Evolutionary conservation across 2,113 vertebrate species (phyloP).

Genomic region (Scolopax mira): DNA sequence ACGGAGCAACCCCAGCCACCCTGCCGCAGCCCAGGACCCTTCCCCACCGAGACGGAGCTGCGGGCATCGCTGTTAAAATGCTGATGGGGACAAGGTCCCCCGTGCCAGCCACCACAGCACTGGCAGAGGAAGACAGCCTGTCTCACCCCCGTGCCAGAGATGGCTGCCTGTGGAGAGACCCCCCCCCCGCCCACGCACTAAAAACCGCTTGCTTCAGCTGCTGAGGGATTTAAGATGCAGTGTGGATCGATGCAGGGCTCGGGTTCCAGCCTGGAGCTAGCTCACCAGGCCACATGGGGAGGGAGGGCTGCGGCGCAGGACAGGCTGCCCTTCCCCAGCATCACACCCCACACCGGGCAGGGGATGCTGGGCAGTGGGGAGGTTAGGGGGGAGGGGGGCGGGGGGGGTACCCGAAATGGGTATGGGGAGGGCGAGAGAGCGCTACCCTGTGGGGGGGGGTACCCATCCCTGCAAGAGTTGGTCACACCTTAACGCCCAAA

Average conservation of each 20-base stretch:
- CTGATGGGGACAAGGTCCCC: not conserved
- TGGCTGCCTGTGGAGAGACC: not conserved
- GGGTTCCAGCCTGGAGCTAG: conserved; percentile 47
- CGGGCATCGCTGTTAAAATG: rapidly evolving
- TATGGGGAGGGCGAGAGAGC: not conserved
- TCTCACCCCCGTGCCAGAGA: conserved; percentile 4
- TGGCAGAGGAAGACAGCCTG: not conserved
- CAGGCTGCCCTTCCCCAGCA: not conserved
- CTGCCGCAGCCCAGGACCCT: not conserved
- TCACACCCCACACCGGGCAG: rapidly evolving
- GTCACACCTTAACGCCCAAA: conserved; percentile 14
- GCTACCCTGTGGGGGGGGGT: not conserved
- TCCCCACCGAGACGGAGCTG: not conserved
- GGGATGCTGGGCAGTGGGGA: rapidly evolving
- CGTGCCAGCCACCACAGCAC: not conserved
- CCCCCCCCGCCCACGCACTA: not conserved
- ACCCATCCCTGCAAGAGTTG: not conserved
- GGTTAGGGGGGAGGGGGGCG: not conserved
- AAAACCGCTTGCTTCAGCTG: conserved; percentile 63
- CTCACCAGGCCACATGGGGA: conserved; percentile 13
- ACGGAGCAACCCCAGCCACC: rapidly evolving
- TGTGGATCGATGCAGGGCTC: conserved; percentile 41
- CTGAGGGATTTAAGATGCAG: conserved; percentile 51
- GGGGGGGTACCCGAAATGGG: not conserved
- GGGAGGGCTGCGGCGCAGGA: conserved; percentile 9